These are phyloP conservation scores for Tribolium freemani DNA, from an alignment of 2,888 invertebrate genomes.

Conservation along the genomic window DNA sequence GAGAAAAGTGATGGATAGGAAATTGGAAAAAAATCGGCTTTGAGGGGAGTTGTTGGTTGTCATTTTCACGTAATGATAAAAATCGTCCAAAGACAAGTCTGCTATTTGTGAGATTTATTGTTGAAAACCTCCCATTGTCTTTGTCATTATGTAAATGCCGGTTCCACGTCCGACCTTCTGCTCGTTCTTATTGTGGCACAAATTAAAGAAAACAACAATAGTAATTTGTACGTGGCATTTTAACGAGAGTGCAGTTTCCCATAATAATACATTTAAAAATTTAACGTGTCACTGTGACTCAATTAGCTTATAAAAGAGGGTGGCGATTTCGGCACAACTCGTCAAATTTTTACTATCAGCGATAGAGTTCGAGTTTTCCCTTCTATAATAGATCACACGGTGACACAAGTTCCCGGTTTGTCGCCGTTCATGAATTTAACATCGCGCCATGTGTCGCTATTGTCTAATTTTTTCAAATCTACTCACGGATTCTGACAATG, in stretches of 20 bases:
- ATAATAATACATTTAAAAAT: slow-evolving; percentile 25
- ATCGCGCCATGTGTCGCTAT: slow-evolving; percentile 39
- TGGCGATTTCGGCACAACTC: not conserved
- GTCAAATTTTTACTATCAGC: no score
- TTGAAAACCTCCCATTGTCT: not conserved
- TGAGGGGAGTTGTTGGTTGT: not conserved
- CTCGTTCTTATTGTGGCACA: slow-evolving; percentile 9
- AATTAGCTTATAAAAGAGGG: slow-evolving; percentile 29
- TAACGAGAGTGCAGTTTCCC: slow-evolving; percentile 32
- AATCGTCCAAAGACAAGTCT: not conserved
- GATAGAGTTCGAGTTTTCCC: slow-evolving; percentile 22
- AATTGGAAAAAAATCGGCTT: no score
- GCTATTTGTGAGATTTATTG: not conserved
- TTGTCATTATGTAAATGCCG: not conserved
- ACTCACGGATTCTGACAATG: slow-evolving; percentile 12
- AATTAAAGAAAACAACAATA: slow-evolving; percentile 27
- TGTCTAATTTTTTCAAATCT: slow-evolving; percentile 29
- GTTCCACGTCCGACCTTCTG: slow-evolving; percentile 8
- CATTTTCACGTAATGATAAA: not conserved
- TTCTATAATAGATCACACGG: slow-evolving; percentile 29
- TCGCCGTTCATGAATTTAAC: slow-evolving; percentile 42
- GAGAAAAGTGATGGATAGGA: no score
- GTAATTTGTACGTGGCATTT: slow-evolving; percentile 26
- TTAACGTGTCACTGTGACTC: slow-evolving; percentile 32
- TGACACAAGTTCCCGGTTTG: slow-evolving; percentile 27